Conservation (phyloP, 2,888 invertebrate genomes). For the Crossocerus cetratus region DNA sequence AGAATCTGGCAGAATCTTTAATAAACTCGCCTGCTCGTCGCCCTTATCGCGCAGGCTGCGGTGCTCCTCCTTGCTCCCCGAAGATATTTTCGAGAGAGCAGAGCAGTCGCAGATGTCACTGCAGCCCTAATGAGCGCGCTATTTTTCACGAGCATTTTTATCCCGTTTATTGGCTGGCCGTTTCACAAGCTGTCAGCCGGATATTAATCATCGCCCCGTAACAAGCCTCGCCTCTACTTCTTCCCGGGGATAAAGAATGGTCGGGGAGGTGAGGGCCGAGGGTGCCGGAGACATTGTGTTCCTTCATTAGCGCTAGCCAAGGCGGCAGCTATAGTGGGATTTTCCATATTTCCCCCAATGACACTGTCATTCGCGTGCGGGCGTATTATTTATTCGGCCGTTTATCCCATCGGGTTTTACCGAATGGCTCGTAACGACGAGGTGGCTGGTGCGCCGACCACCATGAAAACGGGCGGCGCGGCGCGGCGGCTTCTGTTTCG, state of each 20-base stretch:
- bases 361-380: too few species aligned
- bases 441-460: too few species aligned
- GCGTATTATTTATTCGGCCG: too few species aligned
- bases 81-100: constrained; percentile 49
- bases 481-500: too few species aligned
- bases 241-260: constrained; percentile 69
- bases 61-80: constrained; percentile 30
- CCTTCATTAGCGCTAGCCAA: constrained; percentile 66
- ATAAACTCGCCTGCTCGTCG: constrained; percentile 68
- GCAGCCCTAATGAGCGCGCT: constrained; percentile 77
- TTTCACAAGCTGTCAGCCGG: constrained; percentile 77
- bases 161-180: constrained; percentile 77
- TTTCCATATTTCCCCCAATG: background rate
- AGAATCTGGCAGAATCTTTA: constrained; percentile 75
- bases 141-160: constrained; percentile 78
- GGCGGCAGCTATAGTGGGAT: constrained; percentile 29
- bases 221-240: constrained; percentile 73
- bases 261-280: constrained; percentile 45
- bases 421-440: too few species aligned
- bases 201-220: constrained; percentile 76
- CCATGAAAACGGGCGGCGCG: too few species aligned
- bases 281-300: constrained; percentile 43
- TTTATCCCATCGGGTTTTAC: too few species aligned
- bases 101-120: constrained; percentile 76
- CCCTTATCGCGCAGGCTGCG: constrained; percentile 7